These are phyloP conservation scores for Sebastiscus albofasciatus DNA, from an alignment of 2,797 vertebrate genomes.

Conservation along the genomic window DNA sequence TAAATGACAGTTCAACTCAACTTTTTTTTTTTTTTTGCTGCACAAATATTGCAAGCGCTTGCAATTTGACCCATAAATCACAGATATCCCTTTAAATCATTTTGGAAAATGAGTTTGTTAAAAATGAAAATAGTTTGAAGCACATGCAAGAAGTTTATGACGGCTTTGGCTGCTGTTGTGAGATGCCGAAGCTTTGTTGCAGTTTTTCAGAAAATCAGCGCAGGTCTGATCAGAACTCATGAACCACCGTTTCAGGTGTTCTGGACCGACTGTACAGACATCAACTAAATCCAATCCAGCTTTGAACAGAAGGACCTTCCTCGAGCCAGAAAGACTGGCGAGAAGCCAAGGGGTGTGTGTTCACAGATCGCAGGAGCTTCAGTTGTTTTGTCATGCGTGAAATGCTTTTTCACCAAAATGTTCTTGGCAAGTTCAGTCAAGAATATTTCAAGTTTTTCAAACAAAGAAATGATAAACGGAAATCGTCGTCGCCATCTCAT, in stretches of 20 bases:
- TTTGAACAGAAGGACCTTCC: conserved; percentile 13
- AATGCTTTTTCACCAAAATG: conserved; percentile 26
- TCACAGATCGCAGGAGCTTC: conserved; percentile 48
- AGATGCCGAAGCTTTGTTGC: conserved; percentile 13
- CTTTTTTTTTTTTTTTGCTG: not conserved
- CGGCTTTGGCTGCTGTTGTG: conserved; percentile 22
- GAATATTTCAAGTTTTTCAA: conserved; percentile 42
- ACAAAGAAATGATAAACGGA: conserved; percentile 11
- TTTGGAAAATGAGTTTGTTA: not conserved
- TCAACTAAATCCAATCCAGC: conserved; percentile 13
- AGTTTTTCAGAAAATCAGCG: not conserved
- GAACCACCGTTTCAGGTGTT: not conserved
- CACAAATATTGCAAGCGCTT: conserved; percentile 35
- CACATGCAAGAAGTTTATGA: conserved; percentile 43
- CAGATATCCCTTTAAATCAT: conserved; percentile 40
- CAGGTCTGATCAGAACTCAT: conserved; percentile 6
- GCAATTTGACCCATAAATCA: conserved; percentile 22
- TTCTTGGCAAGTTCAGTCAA: conserved; percentile 30
- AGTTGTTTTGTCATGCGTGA: conserved; percentile 38
- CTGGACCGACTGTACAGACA: conserved; percentile 31
- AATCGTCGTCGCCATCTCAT: conserved; percentile 1
- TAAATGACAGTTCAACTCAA: conserved; percentile 18
- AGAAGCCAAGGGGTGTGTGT: conserved; percentile 2
- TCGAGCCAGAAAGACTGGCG: not conserved
- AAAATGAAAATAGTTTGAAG: conserved; percentile 35